These are phyloP conservation scores for Nephrocerus scutellatus DNA, from an alignment of 2,888 invertebrate genomes.

Conservation along the genomic window DNA sequence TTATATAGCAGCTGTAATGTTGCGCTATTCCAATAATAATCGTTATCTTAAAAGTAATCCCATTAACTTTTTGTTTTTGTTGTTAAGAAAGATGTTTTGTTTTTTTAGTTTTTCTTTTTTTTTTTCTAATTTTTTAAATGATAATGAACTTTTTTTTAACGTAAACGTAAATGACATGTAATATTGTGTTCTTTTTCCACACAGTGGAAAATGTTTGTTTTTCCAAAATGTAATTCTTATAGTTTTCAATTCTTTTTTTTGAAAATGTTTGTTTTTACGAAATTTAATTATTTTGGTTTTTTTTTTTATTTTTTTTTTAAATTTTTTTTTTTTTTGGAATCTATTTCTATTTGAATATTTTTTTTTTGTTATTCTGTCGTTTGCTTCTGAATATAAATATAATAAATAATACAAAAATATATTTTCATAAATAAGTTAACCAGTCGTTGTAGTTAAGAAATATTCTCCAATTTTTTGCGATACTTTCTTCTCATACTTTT, in stretches of 20 bases:
- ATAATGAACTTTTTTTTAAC: no score
- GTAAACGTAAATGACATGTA: no score
- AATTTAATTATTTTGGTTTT: no score
- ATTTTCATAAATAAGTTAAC: conserved; percentile 7
- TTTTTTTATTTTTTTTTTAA: no score
- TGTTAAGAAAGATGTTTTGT: conserved; percentile 5
- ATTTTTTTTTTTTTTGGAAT: no score
- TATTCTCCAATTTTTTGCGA: conserved; percentile 5
- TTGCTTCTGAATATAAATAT: conserved; percentile 3
- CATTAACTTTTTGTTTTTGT: not conserved
- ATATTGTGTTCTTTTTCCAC: conserved; percentile 22
- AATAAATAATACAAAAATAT: conserved; percentile 9
- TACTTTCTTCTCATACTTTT: not conserved
- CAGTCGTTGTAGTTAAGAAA: conserved; percentile 11
- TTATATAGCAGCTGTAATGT: conserved; percentile 22
- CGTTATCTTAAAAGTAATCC: no score
- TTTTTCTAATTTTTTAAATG: conserved; percentile 22
- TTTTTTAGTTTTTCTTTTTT: conserved; percentile 9
- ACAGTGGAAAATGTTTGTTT: conserved; percentile 7
- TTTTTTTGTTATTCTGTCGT: not conserved
- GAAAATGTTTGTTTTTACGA: no score
- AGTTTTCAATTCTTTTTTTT: no score
- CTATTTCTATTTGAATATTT: no score
- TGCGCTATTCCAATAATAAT: conserved; percentile 24
- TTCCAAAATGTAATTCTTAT: not conserved